These are phyloP conservation scores for Uria lomvia DNA, from an alignment of 2,113 vertebrate species.

Conservation along the genomic window DNA sequence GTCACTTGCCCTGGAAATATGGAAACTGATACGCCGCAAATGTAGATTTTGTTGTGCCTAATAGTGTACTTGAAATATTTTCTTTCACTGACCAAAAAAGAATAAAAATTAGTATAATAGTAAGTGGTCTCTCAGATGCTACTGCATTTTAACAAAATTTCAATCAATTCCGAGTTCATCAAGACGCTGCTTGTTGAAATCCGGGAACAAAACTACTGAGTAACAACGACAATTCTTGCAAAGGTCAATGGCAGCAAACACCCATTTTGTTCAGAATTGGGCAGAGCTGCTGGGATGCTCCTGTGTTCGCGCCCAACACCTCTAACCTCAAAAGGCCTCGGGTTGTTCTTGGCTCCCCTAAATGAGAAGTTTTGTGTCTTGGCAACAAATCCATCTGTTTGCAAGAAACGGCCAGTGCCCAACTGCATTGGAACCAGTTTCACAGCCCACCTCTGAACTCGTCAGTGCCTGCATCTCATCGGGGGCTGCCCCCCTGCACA, in stretches of 20 bases:
- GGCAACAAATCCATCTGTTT: constrained; percentile 41
- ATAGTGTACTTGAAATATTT: not conserved
- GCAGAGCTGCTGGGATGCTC: too few relatives aligned
- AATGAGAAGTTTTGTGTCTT: constrained; percentile 28
- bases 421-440: not conserved
- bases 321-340: constrained; percentile 10
- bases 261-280: not conserved
- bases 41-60: not conserved
- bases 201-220: not conserved
- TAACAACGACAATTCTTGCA: not conserved
- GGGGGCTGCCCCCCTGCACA: not conserved
- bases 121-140: not conserved
- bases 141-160: constrained; percentile 18
- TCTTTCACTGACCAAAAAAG: not conserved
- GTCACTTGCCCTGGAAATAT: not conserved
- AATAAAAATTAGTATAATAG: not conserved
- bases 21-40: not conserved
- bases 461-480: constrained; percentile 5
- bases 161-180: not conserved
- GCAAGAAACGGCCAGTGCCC: constrained; percentile 4
- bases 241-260: not conserved
- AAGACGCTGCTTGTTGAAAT: not conserved
- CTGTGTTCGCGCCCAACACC: not conserved
- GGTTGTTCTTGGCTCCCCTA: constrained; percentile 21
- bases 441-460: constrained; percentile 9